Evolutionary conservation across 2,888 invertebrate genomes (phyloP), one percentile per base, ranked within the genome.

Genomic region (Molanna angustata): DNA sequence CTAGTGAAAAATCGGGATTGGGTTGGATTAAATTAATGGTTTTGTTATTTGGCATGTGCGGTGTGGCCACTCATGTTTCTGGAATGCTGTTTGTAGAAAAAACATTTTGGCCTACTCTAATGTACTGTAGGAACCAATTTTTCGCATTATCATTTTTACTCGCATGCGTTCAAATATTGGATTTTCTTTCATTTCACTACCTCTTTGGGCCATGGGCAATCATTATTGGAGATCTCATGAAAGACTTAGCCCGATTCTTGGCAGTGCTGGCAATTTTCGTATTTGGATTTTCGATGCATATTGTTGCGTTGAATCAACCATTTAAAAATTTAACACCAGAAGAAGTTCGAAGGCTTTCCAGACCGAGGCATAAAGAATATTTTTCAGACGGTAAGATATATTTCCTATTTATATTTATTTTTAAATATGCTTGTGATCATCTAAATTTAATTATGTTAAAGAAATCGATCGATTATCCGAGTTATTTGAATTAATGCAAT

Each of bases 181-280:
- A 95, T 76, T 99, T 99, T 71, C 78, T 99, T 43, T 97, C 97
- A 18, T 99, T 99, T 70, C 99, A 99, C 72, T 95, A 99, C 73
- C 80, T 99, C 16, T 99, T 99, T 69, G 99, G 99, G 41, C 99
- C 99, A 0, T 99, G 99, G 99, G 98, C 98, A 22, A 99, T 99
- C 67, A 99, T 99, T 69, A 99, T 99, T 66, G 92, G 97, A 17
- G 91, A 93, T 71, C 78, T 93, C 50, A 88, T 93, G 84, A 93
- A 93, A 70, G 95, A 96, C 71, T 78, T 96, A 62, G 92, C 92
- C n/a, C 80, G 95, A 67, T 99, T 99, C 72, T 82, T 99, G 58
- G 97, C 98, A 41, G 98, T 99, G 18, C 76, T 99, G 66, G 89
- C 93, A 22, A 95, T 99, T 70, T 99, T 99, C 74, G 94, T 99